Evolutionary conservation across 2,797 vertebrate species (phyloP).

Genomic region (Notolepis coatsorum): DNA sequence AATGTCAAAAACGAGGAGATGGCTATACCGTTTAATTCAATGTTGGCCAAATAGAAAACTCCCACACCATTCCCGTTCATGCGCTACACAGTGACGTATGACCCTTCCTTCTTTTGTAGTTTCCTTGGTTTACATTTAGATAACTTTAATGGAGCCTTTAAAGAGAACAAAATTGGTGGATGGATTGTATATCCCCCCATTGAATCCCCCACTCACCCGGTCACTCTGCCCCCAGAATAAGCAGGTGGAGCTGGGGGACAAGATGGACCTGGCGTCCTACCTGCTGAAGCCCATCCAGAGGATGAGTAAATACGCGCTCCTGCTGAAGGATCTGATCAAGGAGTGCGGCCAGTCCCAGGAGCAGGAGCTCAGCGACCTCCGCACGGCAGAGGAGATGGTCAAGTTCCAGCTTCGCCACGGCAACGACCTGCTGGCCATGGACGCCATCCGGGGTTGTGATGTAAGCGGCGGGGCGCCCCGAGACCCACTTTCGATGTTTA

Average conservation of each 20-base stretch:
- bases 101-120: too few relatives aligned
- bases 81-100: too few relatives aligned
- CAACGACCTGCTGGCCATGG: constrained; percentile 90
- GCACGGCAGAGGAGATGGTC: constrained; percentile 84
- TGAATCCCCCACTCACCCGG: neutral
- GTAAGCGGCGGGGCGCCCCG: constrained; percentile 74
- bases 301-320: constrained; percentile 88
- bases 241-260: constrained; percentile 85
- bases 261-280: constrained; percentile 90
- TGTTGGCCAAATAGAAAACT: too few relatives aligned
- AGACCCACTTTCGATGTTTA: too few relatives aligned
- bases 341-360: constrained; percentile 83
- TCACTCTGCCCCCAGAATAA: constrained; percentile 73
- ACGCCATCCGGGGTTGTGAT: constrained; percentile 86
- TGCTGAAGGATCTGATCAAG: constrained; percentile 88
- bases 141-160: too few relatives aligned
- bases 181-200: too few relatives aligned
- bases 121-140: too few relatives aligned
- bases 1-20: too few relatives aligned
- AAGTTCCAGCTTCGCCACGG: constrained; percentile 90
- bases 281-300: constrained; percentile 89
- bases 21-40: too few relatives aligned
- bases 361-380: constrained; percentile 86
- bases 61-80: too few relatives aligned
- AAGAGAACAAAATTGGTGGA: too few relatives aligned